These are phyloP conservation scores for Drosophila bunnanda DNA, from an alignment of 2,888 invertebrate species.

Conservation along the genomic window DNA sequence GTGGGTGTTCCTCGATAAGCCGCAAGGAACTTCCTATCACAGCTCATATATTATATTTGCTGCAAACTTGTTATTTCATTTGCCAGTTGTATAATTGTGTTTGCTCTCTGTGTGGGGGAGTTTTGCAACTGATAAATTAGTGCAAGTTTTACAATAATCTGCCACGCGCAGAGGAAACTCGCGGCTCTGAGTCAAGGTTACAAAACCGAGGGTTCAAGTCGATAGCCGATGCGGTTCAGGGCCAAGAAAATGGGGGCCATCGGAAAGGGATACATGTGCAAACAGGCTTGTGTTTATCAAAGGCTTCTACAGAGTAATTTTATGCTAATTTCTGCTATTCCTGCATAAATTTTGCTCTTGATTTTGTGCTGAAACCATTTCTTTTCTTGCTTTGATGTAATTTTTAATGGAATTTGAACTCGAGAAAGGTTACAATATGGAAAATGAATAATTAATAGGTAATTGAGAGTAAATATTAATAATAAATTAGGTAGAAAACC, in stretches of 20 bases:
- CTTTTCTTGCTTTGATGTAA: constrained; percentile 25
- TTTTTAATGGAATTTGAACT: constrained; percentile 11
- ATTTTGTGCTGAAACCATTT: constrained; percentile 22
- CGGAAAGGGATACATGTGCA: constrained; percentile 17
- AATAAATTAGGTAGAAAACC: neutral
- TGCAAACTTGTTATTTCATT: constrained; percentile 22
- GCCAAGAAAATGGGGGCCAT: constrained; percentile 7
- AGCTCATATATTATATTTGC: constrained; percentile 7
- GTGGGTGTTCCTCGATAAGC: constrained; percentile 9
- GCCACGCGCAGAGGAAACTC: constrained; percentile 20
- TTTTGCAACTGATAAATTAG: constrained; percentile 17
- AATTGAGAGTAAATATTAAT: neutral
- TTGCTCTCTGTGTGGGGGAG: constrained; percentile 20
- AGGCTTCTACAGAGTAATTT: constrained; percentile 12
- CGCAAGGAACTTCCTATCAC: constrained; percentile 18
- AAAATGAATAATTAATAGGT: constrained; percentile 15
- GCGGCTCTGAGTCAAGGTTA: constrained; percentile 25
- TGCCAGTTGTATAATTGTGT: constrained; percentile 24
- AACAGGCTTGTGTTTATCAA: constrained; percentile 24
- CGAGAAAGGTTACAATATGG: neutral
- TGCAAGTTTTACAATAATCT: constrained; percentile 34
- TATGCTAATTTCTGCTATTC: constrained; percentile 28
- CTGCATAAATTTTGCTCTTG: constrained; percentile 32
- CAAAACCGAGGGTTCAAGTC: constrained; percentile 6
- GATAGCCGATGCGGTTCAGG: constrained; percentile 18